Conservation (phyloP, 2,888 invertebrate genomes). For the Ochropleura plecta region DNA sequence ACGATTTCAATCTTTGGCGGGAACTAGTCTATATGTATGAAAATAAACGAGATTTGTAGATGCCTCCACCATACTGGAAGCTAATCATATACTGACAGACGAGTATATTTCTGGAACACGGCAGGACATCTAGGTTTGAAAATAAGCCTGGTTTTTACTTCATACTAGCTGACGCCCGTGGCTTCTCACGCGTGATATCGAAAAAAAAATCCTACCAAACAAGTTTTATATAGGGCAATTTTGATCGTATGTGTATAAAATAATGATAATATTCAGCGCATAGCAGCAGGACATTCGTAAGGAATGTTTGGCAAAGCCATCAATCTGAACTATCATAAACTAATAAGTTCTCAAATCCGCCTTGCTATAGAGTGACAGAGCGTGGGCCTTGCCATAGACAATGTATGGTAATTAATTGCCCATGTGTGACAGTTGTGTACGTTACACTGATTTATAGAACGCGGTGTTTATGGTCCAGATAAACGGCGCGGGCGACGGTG, state of each 20-base stretch:
- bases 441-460: conserved; percentile 60
- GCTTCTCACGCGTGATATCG: too few species aligned
- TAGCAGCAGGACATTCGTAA: conserved; percentile 3
- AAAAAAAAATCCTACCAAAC: not conserved
- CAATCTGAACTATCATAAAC: conserved; percentile 4
- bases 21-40: conserved; percentile 23
- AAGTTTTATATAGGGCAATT: not conserved
- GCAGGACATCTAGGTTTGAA: not conserved
- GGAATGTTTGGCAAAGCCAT: conserved; percentile 12
- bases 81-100: not conserved
- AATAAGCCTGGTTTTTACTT: conserved; percentile 11
- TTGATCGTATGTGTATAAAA: not conserved
- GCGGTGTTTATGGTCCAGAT: conserved; percentile 47
- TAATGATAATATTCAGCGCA: not conserved
- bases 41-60: conserved; percentile 23
- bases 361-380: not conserved
- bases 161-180: not conserved
- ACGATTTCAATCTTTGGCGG: conserved; percentile 13
- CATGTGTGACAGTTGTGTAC: conserved; percentile 53
- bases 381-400: conserved; percentile 52
- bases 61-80: not conserved
- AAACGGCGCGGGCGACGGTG: conserved; percentile 54
- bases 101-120: conserved; percentile 8
- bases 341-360: conserved; percentile 18
- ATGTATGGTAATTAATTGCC: conserved; percentile 52